These are phyloP conservation scores for Ictalurus punctatus DNA, from an alignment of 2,113 vertebrate species.

Conservation along the genomic window DNA sequence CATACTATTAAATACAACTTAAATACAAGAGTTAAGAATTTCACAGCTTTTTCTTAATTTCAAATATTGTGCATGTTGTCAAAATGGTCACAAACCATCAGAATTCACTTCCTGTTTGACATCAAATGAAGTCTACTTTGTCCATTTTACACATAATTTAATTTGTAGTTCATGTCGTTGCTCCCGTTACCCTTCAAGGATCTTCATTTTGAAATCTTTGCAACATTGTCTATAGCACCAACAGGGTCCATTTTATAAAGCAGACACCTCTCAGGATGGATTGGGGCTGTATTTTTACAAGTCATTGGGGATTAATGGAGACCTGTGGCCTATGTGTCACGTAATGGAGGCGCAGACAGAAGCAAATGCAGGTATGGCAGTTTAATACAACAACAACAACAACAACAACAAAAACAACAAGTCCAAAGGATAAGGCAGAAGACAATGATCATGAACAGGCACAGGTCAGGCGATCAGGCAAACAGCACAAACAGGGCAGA, in stretches of 20 bases:
- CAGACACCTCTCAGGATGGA: constrained; percentile 57
- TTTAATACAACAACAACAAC: too few species aligned
- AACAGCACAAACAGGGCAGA: too few species aligned
- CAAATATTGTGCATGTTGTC: neutral
- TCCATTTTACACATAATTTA: neutral
- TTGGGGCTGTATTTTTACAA: too few species aligned
- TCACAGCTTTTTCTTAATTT: neutral
- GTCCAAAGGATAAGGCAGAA: too few species aligned
- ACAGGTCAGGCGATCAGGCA: too few species aligned
- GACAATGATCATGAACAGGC: too few species aligned
- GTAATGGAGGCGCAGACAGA: too few species aligned
- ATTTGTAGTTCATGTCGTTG: neutral
- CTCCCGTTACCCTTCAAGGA: neutral
- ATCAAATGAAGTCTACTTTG: neutral
- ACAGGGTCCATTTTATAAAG: constrained; percentile 84
- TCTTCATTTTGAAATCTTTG: constrained; percentile 59
- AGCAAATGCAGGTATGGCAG: too few species aligned
- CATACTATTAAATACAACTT: neutral
- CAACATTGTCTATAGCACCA: constrained; percentile 77
- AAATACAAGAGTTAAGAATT: neutral
- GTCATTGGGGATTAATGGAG: too few species aligned
- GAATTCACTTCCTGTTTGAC: neutral
- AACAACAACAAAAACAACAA: too few species aligned
- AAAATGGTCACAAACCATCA: neutral
- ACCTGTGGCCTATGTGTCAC: too few species aligned